Evolutionary conservation across 2,888 invertebrate species (phyloP).

Genomic region (Zhuqinia jingwanae): DNA sequence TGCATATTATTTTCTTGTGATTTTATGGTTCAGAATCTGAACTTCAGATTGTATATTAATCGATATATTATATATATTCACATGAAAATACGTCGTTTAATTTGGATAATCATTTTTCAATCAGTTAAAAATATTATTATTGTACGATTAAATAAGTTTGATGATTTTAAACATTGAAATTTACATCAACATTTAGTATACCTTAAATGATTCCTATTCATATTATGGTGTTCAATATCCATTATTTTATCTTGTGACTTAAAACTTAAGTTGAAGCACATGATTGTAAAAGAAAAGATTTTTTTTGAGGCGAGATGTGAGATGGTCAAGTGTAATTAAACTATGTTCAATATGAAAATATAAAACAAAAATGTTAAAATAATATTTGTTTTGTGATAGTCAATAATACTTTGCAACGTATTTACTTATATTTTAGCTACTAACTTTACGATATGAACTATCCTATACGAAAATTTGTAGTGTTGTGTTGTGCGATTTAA

Average conservation of each 20-base stretch:
- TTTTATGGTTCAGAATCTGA: slow-evolving; percentile 10
- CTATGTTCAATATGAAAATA: too few species aligned
- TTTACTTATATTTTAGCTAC: background rate
- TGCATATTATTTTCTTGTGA: slow-evolving; percentile 37
- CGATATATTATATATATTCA: background rate
- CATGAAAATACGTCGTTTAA: background rate
- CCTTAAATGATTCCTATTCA: too few species aligned
- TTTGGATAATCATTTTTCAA: slow-evolving; percentile 19
- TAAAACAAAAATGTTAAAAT: too few species aligned
- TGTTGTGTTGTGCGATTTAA: background rate
- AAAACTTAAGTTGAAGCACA: too few species aligned
- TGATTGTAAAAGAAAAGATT: too few species aligned
- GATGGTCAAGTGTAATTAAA: too few species aligned
- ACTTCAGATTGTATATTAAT: background rate
- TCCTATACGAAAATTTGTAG: background rate
- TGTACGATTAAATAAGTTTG: background rate
- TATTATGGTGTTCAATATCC: too few species aligned
- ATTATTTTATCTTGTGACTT: too few species aligned
- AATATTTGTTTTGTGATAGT: too few species aligned
- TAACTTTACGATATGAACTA: background rate
- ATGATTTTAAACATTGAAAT: too few species aligned
- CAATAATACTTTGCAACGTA: background rate
- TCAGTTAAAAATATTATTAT: slow-evolving; percentile 1
- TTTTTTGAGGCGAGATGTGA: too few species aligned
- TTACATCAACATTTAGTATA: background rate